Percentiles rank a stretch among this genome's conserved stretches.
Conservation (phyloP, 2,888 invertebrate species). For the Uloborus plumipes region DNA sequence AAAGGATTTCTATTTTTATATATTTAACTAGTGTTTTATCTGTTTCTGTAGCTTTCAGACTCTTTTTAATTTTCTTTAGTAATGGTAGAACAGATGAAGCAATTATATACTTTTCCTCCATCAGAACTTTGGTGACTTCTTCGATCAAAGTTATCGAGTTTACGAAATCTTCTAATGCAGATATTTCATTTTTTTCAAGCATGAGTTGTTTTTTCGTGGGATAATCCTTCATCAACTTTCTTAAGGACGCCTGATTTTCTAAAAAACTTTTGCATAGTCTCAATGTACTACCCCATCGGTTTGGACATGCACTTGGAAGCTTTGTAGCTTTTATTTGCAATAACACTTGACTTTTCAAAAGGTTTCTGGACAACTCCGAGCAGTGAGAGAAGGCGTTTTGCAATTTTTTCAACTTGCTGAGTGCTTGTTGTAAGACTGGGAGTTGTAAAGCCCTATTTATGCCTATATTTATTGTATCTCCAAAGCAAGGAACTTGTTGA, state of each 20-base stretch:
- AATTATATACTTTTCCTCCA: neutral
- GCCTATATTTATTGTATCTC: neutral
- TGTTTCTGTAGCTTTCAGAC: neutral
- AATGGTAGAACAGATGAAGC: neutral
- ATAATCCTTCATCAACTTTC: neutral
- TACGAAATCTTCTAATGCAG: neutral
- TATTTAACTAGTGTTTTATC: neutral
- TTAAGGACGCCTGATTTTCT: neutral
- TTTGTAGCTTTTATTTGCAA: neutral
- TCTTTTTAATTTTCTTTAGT: neutral
- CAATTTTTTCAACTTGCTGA: neutral
- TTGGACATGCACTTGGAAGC: conserved; percentile 8
- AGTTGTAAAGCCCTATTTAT: neutral
- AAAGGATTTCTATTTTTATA: neutral
- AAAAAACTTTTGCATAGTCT: neutral
- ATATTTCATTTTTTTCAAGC: neutral
- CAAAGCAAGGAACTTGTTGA: neutral
- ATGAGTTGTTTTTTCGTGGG: neutral
- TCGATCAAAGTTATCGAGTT: neutral
- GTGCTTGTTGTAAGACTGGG: neutral
- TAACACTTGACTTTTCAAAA: neutral
- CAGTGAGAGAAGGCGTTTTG: neutral
- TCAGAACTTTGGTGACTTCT: neutral
- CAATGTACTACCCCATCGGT: conserved; percentile 3
- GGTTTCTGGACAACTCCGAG: neutral